phyloP scores from a whole-genome alignment of 1,140 invertebrate species.

The Cataglyphis hispanica region DNA sequence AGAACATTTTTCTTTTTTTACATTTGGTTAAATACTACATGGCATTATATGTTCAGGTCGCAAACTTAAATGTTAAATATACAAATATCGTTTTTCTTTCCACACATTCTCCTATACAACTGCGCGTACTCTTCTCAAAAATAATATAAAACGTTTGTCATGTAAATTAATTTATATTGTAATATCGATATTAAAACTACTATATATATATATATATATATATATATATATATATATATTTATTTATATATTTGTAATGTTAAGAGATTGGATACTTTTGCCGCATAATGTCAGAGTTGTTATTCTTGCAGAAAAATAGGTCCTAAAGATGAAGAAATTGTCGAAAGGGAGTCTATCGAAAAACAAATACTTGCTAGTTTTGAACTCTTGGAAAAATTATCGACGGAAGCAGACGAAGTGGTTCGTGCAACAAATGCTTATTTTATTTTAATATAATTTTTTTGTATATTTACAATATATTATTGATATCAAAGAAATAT shows the following conservation, averaged over 20 bases:
- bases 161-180: neutral
- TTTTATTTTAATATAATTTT: neutral
- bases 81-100: neutral
- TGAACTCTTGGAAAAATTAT: slow-evolving; percentile 88
- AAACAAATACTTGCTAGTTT: slow-evolving; percentile 88
- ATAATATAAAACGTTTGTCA: neutral
- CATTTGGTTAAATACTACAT: neutral
- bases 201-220: too few relatives aligned
- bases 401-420: slow-evolving; percentile 90
- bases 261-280: neutral
- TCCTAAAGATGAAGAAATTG: slow-evolving; percentile 73
- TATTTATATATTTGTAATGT: neutral
- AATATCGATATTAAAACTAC: neutral
- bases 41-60: neutral
- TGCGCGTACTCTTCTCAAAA: neutral
- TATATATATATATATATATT: too few relatives aligned
- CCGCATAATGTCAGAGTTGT: neutral
- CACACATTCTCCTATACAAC: neutral
- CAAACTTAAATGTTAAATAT: neutral
- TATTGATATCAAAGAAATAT: neutral
- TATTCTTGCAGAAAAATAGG: slow-evolving; percentile 36
- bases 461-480: neutral
- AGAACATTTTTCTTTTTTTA: slow-evolving; percentile 36
- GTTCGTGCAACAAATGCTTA: slow-evolving; percentile 83
- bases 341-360: slow-evolving; percentile 86